Evolutionary conservation across 2,888 invertebrate genomes (phyloP).

Genomic region (Pheosia tremula): DNA sequence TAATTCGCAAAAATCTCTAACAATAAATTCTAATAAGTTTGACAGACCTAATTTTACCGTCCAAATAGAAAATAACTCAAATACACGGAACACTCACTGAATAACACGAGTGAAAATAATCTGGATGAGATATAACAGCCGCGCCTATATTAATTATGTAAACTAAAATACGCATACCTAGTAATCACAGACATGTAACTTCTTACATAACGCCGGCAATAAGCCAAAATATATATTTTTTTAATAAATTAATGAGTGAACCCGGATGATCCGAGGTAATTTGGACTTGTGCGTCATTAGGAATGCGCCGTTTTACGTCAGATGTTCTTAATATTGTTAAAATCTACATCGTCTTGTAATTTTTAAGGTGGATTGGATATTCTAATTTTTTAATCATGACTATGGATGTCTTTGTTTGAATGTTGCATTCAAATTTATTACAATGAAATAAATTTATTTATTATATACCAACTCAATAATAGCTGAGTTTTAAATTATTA

Average conservation of each 20-base stretch:
- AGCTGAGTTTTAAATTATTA: too few relatives aligned
- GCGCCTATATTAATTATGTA: conserved; percentile 29
- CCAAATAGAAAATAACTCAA: conserved; percentile 5
- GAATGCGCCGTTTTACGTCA: conserved; percentile 35
- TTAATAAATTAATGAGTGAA: conserved; percentile 55
- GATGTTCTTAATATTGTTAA: conserved; percentile 17
- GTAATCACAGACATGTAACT: conserved; percentile 25
- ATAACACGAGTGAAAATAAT: conserved; percentile 29
- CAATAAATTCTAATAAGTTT: conserved; percentile 7
- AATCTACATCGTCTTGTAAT: conserved; percentile 20
- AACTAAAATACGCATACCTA: conserved; percentile 28
- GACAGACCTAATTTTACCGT: conserved; percentile 4
- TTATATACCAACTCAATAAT: too few relatives aligned
- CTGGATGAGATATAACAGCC: conserved; percentile 38
- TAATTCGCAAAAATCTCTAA: conserved; percentile 8
- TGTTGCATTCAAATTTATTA: neutral
- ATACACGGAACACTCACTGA: conserved; percentile 20
- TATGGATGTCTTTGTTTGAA: neutral
- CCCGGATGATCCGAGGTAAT: conserved; percentile 33
- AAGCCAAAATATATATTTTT: conserved; percentile 48
- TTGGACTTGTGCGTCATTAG: conserved; percentile 41
- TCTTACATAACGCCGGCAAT: conserved; percentile 42
- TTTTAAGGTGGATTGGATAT: conserved; percentile 15
- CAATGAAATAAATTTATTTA: too few relatives aligned
- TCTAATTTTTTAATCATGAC: conserved; percentile 29